Conservation (phyloP, 2,797 vertebrate genomes). For the Vespertilio murinus region DNA sequence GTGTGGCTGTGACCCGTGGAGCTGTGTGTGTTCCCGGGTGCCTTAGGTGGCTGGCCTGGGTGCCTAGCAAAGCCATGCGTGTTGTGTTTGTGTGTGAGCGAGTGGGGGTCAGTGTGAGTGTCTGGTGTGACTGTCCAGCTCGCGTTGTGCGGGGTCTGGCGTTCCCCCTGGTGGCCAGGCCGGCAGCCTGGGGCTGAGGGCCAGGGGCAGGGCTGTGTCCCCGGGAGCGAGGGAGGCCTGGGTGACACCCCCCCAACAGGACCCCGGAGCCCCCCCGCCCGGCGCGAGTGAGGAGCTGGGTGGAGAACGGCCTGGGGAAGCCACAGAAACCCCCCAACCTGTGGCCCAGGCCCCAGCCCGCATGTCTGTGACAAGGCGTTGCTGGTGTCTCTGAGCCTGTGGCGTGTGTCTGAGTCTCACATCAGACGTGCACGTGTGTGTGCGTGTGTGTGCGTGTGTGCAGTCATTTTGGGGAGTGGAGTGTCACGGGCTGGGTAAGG, state of each 20-base stretch:
- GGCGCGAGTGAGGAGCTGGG: not conserved
- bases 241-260: not conserved
- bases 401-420: not conserved
- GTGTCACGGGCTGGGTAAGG: not conserved
- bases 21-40: not conserved
- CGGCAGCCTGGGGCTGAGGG: not conserved
- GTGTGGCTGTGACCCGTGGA: not conserved
- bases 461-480: not conserved
- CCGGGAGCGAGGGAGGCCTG: not conserved
- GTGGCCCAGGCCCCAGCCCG: too few species aligned
- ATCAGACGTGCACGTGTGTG: not conserved
- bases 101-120: not conserved
- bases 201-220: not conserved
- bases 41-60: not conserved
- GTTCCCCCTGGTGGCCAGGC: not conserved
- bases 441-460: not conserved
- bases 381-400: not conserved
- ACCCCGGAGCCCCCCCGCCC: too few species aligned
- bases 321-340: rapidly evolving
- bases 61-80: rapidly evolving
- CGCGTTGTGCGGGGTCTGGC: not conserved
- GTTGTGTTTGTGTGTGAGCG: not conserved
- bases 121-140: not conserved
- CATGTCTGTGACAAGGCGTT: not conserved
- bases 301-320: not conserved